These are phyloP conservation scores for Catostylus mosaicus DNA, from an alignment of 30 jellyfish, hydroid and myxozoan genomes.

Conservation along the genomic window DNA sequence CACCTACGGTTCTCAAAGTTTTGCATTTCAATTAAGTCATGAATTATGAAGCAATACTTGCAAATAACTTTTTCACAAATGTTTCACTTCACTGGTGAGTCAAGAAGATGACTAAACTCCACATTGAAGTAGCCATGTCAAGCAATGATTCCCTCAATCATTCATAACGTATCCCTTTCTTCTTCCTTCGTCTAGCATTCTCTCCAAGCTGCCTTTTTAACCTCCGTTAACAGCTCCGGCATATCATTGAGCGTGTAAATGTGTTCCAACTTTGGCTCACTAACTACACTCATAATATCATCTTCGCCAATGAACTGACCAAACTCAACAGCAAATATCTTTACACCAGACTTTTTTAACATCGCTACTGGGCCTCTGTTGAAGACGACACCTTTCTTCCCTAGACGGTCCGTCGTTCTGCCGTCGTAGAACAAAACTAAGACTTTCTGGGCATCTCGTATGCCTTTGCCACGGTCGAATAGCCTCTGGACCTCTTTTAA, in stretches of 20 bases:
- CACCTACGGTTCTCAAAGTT: too few relatives aligned
- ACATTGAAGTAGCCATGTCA: too few relatives aligned
- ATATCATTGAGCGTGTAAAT: constrained; percentile 64
- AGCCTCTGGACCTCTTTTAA: constrained; percentile 36
- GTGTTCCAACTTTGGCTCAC: constrained; percentile 72
- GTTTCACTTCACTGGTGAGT: too few relatives aligned
- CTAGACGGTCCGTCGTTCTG: constrained; percentile 61
- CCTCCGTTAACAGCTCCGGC: constrained; percentile 58
- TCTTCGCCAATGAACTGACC: constrained; percentile 68
- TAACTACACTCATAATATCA: constrained; percentile 51
- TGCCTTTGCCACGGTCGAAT: constrained; percentile 34
- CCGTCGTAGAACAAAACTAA: constrained; percentile 64
- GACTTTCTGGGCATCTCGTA: constrained; percentile 58
- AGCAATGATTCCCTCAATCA: too few relatives aligned
- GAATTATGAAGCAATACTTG: too few relatives aligned
- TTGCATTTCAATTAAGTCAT: too few relatives aligned
- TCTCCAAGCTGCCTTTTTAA: constrained; percentile 59
- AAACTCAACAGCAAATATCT: constrained; percentile 62
- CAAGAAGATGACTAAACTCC: too few relatives aligned
- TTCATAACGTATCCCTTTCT: too few relatives aligned
- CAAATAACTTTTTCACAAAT: too few relatives aligned
- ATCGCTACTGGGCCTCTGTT: constrained; percentile 36
- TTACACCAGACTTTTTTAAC: constrained; percentile 38
- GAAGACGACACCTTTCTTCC: constrained; percentile 47
- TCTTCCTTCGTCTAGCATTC: constrained; percentile 10